Conservation (phyloP, 1,140 invertebrate species). For the Drosophila arawakana region DNA sequence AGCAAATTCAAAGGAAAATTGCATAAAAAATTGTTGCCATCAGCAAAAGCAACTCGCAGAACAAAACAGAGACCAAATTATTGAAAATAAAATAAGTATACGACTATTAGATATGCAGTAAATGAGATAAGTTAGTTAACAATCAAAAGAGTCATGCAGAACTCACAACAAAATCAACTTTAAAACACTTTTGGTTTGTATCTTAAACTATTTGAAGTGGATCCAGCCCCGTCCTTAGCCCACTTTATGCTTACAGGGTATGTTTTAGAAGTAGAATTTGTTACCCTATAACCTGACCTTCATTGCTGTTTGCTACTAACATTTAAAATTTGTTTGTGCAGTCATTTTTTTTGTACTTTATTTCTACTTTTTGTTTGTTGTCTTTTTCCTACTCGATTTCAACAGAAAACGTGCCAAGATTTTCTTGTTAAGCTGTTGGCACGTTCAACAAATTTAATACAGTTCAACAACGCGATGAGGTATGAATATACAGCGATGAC, state of each 20-base stretch:
- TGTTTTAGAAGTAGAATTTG: slow-evolving; percentile 23
- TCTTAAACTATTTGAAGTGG: too few species aligned
- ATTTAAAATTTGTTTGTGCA: slow-evolving; percentile 75
- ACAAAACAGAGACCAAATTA: slow-evolving; percentile 50
- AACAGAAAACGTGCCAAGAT: slow-evolving; percentile 73
- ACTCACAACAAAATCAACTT: too few species aligned
- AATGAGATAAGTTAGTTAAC: not conserved
- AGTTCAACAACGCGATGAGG: slow-evolving; percentile 53
- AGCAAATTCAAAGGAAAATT: slow-evolving; percentile 55
- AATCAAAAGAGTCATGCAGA: not conserved
- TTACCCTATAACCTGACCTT: slow-evolving; percentile 69
- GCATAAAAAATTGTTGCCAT: slow-evolving; percentile 66
- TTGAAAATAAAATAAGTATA: slow-evolving; percentile 12
- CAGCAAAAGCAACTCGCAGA: slow-evolving; percentile 63
- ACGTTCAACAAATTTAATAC: slow-evolving; percentile 74
- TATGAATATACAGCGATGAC: slow-evolving; percentile 20
- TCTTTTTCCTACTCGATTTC: slow-evolving; percentile 70
- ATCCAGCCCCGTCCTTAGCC: not conserved
- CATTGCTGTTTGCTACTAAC: slow-evolving; percentile 71
- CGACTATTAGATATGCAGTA: slow-evolving; percentile 8
- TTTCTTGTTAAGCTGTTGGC: slow-evolving; percentile 51
- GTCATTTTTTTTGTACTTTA: slow-evolving; percentile 29
- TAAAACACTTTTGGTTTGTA: too few species aligned
- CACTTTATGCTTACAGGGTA: slow-evolving; percentile 1
- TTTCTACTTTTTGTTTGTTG: slow-evolving; percentile 21